phyloP scores from a whole-genome alignment of 2,888 invertebrate species.

The Hipparchia sbordonii region DNA sequence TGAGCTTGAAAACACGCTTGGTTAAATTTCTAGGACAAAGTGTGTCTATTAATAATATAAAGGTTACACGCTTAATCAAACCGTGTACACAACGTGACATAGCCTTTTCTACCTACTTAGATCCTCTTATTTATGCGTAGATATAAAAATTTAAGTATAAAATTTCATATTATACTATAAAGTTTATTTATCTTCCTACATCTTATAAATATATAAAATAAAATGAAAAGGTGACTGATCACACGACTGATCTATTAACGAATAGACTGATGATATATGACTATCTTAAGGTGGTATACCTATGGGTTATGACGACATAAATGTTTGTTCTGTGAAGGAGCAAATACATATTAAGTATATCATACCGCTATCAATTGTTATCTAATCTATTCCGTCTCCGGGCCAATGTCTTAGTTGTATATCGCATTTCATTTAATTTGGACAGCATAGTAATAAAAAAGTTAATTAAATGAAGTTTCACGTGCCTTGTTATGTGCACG shows the following conservation, averaged over 20 bases:
- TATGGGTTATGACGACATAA: no score
- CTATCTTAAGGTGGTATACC: no score
- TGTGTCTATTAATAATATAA: constrained; percentile 74
- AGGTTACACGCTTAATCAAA: constrained; percentile 70
- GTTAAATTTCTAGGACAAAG: constrained; percentile 76
- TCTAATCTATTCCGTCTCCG: constrained; percentile 68
- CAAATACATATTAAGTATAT: constrained; percentile 56
- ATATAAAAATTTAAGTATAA: no score
- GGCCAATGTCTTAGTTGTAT: constrained; percentile 73
- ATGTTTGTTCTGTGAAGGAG: constrained; percentile 11
- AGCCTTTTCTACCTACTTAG: background rate
- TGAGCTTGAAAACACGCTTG: constrained; percentile 71
- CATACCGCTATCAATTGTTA: constrained; percentile 64
- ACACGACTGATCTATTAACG: no score
- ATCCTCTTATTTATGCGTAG: background rate
- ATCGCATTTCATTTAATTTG: constrained; percentile 59
- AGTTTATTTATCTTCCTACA: no score
- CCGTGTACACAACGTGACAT: constrained; percentile 50
- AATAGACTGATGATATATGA: no score
- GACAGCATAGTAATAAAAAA: constrained; percentile 50
- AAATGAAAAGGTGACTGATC: no score
- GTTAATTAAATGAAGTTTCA: constrained; percentile 40
- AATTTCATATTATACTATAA: no score
- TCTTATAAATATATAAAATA: no score
- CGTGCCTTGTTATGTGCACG: constrained; percentile 46